A percentile compares a stretch with the other conserved stretches of the same genome.
Conservation (phyloP, 2,113 vertebrate species). For the Desmodus rotundus region DNA sequence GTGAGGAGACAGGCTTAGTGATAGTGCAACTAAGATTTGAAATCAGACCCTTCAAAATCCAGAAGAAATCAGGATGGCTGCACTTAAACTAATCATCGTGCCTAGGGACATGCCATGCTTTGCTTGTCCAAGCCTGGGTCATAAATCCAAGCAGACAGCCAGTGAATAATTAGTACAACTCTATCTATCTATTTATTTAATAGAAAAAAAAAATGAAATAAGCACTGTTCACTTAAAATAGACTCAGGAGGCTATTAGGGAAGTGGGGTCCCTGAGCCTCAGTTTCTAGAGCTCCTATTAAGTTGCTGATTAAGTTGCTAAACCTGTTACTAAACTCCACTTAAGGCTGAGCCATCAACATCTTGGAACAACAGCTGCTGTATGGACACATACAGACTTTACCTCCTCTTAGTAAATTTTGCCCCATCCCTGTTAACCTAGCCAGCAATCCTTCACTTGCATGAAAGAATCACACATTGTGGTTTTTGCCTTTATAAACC, state of each 20-base stretch:
- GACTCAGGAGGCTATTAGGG: not conserved
- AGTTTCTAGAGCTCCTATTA: not conserved
- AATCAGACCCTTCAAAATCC: not conserved
- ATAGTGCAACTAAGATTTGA: not conserved
- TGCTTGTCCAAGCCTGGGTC: too few relatives aligned
- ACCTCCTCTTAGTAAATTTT: not conserved
- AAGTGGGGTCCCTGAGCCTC: not conserved
- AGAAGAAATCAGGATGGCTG: not conserved
- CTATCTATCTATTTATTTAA: not conserved
- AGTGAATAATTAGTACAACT: not conserved
- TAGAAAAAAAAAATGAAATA: not conserved
- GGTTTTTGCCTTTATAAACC: not conserved
- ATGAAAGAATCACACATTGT: not conserved
- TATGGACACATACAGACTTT: not conserved
- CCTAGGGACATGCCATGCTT: too few relatives aligned
- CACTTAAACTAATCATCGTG: too few relatives aligned
- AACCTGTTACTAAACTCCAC: not conserved
- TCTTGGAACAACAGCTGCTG: not conserved
- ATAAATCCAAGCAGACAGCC: not conserved
- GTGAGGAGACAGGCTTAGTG: not conserved
- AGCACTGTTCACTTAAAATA: not conserved
- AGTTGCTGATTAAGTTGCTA: not conserved
- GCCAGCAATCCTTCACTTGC: not conserved
- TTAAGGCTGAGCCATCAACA: not conserved
- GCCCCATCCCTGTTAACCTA: not conserved